Percentiles rank a stretch among this genome's conserved stretches.
These are phyloP conservation scores for Huso huso DNA, from an alignment of 2,797 vertebrate genomes.

Conservation along the genomic window DNA sequence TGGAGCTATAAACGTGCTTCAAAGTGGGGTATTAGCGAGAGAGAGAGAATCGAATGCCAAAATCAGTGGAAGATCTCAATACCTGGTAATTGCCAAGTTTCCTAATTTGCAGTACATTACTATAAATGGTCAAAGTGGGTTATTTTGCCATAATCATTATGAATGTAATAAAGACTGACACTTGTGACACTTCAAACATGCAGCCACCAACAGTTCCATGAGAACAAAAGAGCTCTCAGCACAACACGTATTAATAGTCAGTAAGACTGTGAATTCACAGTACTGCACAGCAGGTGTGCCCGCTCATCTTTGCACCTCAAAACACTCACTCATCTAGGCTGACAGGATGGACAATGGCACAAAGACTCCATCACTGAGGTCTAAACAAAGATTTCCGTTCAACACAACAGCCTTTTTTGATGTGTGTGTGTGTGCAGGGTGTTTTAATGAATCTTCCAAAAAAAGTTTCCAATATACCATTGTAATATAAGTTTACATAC, in stretches of 20 bases:
- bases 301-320: constrained; percentile 77
- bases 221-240: constrained; percentile 72
- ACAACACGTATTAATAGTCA: constrained; percentile 69
- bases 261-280: constrained; percentile 71
- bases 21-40: constrained; percentile 24
- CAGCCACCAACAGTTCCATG: constrained; percentile 75
- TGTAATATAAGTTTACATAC: too few species aligned
- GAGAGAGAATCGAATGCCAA: constrained; percentile 27
- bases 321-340: constrained; percentile 82
- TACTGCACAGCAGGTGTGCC: constrained; percentile 89
- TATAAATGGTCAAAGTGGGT: constrained; percentile 45
- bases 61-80: constrained; percentile 31
- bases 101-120: constrained; percentile 41
- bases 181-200: constrained; percentile 81
- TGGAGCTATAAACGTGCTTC: constrained; percentile 19
- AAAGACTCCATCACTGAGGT: constrained; percentile 51
- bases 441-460: constrained; percentile 47
- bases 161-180: constrained; percentile 82
- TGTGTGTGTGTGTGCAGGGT: constrained; percentile 4
- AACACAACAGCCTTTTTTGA: constrained; percentile 35
- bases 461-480: too few species aligned
- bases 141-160: constrained; percentile 54
- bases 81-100: constrained; percentile 40
- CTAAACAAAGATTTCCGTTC: constrained; percentile 70
- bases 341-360: constrained; percentile 82